Evolutionary conservation across 2,113 vertebrate species (phyloP).

Genomic region (Muntiacus reevesi): DNA sequence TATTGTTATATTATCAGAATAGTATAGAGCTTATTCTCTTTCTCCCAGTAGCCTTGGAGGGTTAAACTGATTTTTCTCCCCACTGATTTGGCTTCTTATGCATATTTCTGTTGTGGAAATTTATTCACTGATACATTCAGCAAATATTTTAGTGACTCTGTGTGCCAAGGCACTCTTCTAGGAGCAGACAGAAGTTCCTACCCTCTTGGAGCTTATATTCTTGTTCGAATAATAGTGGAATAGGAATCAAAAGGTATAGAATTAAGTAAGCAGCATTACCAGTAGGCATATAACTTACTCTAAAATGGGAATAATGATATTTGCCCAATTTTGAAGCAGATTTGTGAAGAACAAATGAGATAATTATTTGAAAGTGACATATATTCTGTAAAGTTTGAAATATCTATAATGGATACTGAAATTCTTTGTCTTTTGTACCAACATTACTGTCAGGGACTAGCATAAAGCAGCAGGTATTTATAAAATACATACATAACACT

Average conservation of each 20-base stretch:
- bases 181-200: neutral
- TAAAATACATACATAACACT: neutral
- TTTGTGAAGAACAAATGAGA: neutral
- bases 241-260: neutral
- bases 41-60: neutral
- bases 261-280: neutral
- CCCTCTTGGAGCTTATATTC: neutral
- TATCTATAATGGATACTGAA: neutral
- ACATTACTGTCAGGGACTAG: neutral
- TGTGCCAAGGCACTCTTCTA: conserved; percentile 38
- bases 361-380: neutral
- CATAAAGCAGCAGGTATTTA: neutral
- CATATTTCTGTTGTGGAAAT: neutral
- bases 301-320: neutral
- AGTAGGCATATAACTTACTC: neutral
- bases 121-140: neutral
- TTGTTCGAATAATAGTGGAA: neutral
- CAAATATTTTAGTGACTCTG: neutral
- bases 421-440: neutral
- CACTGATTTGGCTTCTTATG: neutral
- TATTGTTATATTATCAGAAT: neutral
- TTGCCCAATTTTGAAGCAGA: neutral
- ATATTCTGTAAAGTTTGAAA: neutral
- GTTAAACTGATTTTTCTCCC: neutral
- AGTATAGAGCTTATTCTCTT: neutral